A percentile compares a stretch with the other conserved stretches of the same genome.
Conservation (phyloP, 2,888 invertebrate species). For the Apamea epomidion region DNA sequence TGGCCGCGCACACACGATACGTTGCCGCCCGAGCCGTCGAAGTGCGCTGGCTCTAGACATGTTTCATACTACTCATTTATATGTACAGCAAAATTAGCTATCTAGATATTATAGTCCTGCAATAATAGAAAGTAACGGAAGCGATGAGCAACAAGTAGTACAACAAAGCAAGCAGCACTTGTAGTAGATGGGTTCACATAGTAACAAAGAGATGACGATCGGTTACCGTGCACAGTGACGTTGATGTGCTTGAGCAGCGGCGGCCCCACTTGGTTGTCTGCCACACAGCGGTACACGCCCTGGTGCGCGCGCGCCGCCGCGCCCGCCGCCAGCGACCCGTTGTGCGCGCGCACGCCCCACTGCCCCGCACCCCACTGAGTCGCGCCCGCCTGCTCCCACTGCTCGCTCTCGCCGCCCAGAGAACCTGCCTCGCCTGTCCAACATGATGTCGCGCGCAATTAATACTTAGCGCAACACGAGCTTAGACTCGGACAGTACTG, state of each 20-base stretch:
- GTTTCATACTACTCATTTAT: neutral
- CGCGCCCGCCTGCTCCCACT: constrained; percentile 70
- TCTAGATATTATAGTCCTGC: neutral
- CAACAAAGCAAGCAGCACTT: neutral
- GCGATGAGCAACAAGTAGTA: neutral
- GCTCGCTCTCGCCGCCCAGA: constrained; percentile 67
- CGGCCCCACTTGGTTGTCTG: constrained; percentile 95
- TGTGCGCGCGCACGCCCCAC: constrained; percentile 59
- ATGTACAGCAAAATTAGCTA: neutral
- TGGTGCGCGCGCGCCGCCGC: constrained; percentile 92
- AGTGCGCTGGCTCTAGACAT: constrained; percentile 92
- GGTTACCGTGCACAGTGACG: constrained; percentile 93
- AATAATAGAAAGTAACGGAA: neutral
- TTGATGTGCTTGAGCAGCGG: constrained; percentile 95
- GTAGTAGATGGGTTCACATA: neutral
- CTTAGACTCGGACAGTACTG: neutral
- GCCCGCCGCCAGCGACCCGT: constrained; percentile 92
- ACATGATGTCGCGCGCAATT: neutral
- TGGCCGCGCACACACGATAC: constrained; percentile 91
- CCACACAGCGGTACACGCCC: constrained; percentile 95
- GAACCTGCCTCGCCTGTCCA: constrained; percentile 55
- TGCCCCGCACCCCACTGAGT: neutral
- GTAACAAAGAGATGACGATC: neutral
- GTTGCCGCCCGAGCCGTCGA: constrained; percentile 90
- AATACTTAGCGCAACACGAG: neutral